Evolutionary conservation across 2,888 invertebrate species (phyloP).

Genomic region (Nemotelus nigrinus): DNA sequence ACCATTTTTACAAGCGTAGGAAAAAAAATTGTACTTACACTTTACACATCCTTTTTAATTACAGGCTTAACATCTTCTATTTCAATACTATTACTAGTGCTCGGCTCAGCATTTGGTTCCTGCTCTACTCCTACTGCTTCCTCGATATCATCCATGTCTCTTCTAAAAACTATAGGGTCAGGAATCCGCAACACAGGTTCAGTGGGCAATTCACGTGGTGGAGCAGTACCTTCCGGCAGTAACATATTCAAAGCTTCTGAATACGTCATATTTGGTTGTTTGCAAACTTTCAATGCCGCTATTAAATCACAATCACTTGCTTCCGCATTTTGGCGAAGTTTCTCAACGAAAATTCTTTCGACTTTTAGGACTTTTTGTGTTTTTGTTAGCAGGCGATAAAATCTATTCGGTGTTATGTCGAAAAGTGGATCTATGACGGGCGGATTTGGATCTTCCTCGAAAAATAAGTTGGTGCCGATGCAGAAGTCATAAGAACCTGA

Average conservation of each 20-base stretch:
- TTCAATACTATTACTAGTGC: too few species aligned
- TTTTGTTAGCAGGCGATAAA: slow-evolving; percentile 71
- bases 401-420: slow-evolving; percentile 69
- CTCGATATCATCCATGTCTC: too few species aligned
- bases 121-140: too few species aligned
- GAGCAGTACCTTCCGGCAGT: slow-evolving; percentile 54
- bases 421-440: slow-evolving; percentile 67
- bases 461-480: slow-evolving; percentile 79
- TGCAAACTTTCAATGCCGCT: slow-evolving; percentile 48
- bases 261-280: slow-evolving; percentile 58
- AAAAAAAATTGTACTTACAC: too few species aligned
- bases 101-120: too few species aligned
- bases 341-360: slow-evolving; percentile 73
- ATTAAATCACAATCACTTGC: slow-evolving; percentile 39
- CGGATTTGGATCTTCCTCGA: slow-evolving; percentile 70
- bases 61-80: too few species aligned
- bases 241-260: slow-evolving; percentile 59
- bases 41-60: too few species aligned
- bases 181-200: neutral
- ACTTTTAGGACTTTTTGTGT: slow-evolving; percentile 75
- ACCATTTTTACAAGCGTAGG: too few species aligned
- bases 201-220: slow-evolving; percentile 36
- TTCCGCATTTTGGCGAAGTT: slow-evolving; percentile 3
- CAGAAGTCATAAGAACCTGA: slow-evolving; percentile 75
- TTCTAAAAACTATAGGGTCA: too few species aligned